Conservation (phyloP, 1,140 invertebrate genomes). For the Drosophila ambigua region DNA sequence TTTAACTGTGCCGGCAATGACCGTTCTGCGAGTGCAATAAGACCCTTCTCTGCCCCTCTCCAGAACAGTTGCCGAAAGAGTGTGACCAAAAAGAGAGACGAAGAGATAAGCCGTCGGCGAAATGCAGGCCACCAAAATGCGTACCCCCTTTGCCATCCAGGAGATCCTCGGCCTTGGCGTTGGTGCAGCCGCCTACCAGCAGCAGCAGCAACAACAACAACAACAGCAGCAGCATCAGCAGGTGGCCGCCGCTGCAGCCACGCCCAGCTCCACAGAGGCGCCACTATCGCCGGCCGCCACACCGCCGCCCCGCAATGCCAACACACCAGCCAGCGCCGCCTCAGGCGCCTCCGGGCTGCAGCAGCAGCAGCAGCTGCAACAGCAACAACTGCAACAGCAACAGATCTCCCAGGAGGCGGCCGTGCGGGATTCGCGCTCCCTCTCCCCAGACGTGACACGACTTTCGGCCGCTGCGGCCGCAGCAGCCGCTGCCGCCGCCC, state of each 20-base stretch:
- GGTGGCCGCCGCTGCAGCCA: constrained; percentile 56
- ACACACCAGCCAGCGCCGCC: constrained; percentile 50
- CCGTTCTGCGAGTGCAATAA: no score
- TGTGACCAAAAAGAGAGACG: neutral
- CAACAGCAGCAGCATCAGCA: constrained; percentile 54
- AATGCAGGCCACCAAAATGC: constrained; percentile 84
- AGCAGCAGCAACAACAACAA: constrained; percentile 59
- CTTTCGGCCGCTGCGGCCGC: constrained; percentile 76
- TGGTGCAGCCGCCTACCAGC: constrained; percentile 83
- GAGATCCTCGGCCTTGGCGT: constrained; percentile 92
- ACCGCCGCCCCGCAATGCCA: constrained; percentile 65
- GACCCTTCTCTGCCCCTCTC: no score
- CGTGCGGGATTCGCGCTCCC: constrained; percentile 69
- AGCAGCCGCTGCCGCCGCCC: constrained; percentile 76
- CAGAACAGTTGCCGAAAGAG: no score
- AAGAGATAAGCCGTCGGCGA: constrained; percentile 60
- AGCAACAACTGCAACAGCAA: constrained; percentile 40
- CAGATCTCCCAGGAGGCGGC: constrained; percentile 29
- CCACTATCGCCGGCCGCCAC: constrained; percentile 65
- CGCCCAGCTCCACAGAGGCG: constrained; percentile 63
- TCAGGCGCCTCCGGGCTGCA: constrained; percentile 44
- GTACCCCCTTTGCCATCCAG: constrained; percentile 95
- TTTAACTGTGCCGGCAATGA: no score
- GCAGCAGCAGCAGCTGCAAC: constrained; percentile 38
- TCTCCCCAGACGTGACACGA: constrained; percentile 77